Evolutionary conservation across 2,113 vertebrate species (phyloP), one percentile per base, ranked within the genome.

Genomic region (Porphyrio hochstetteri): DNA sequence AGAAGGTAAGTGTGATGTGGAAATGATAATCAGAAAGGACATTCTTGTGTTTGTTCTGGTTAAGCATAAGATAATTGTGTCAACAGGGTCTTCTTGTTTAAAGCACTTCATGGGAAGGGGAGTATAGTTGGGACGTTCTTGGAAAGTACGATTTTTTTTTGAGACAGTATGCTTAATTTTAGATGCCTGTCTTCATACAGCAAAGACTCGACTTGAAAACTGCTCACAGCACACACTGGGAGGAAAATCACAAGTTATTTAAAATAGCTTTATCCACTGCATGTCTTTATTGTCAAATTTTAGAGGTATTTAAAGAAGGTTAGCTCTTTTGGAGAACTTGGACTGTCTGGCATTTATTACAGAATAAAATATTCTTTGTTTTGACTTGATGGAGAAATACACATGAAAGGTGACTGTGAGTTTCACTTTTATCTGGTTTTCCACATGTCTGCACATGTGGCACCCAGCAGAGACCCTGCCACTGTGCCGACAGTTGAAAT

Each of bases 361-460:
- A 8, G 33, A 33, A 28, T 19, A 17, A 92, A n/a, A 16, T 68
- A 60, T 2, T 69, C n/a, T 36, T 8, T 64, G 13, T 71, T 61
- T 82, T 69, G 55, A 48, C 33, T 56, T 78, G 53, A 56, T 71
- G 9, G 20, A 84, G 35, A 86, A 72, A 68, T 72, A 17, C 2
- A 3, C 29, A 13, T 28, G 16, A 68, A 60, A 57, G 55, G 19
- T 68, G 40, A 44, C 20, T 1, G 1, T 23, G 15, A 64, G 12
- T 69, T 88, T 59, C 55, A 81, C 10, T n/a, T 77, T 25, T 40
- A 17, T 24, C 24, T 88, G 13, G 15, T 83, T 86, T 86, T 18
- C 16, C 10, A 24, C 1, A 0, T 42, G 18, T 50, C 31, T 61
- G 10, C 59, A n/a, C 8, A 2, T 28, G 16, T 60, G 36, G 5